Conservation (phyloP, 2,888 invertebrate genomes). For the Lithophane leautieri region DNA sequence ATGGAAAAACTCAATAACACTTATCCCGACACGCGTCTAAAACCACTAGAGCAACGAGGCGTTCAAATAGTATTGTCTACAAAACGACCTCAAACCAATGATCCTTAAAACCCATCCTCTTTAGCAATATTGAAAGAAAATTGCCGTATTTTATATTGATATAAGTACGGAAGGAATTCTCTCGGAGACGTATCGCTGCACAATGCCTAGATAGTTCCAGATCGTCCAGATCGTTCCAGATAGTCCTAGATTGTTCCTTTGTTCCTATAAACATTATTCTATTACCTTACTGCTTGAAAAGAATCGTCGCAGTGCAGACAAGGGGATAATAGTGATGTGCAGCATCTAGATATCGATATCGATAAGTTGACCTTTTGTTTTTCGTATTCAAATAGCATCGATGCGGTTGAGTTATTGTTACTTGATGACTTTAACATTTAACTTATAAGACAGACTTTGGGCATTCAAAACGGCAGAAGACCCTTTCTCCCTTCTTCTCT, state of each 20-base stretch:
- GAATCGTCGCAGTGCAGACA: conserved; percentile 64
- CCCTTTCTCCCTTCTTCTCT: neutral
- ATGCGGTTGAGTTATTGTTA: neutral
- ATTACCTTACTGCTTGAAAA: conserved; percentile 62
- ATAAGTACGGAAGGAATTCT: neutral
- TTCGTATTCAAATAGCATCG: neutral
- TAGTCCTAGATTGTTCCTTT: conserved; percentile 55
- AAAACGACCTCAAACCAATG: neutral
- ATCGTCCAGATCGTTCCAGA: conserved; percentile 2
- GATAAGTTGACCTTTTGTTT: neutral
- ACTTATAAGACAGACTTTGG: neutral
- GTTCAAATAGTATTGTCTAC: too few relatives aligned
- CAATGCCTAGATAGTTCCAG: conserved; percentile 29
- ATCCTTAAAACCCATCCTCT: neutral
- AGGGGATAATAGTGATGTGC: conserved; percentile 60
- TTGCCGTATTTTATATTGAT: conserved; percentile 1
- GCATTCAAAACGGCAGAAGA: neutral
- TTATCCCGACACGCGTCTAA: too few relatives aligned
- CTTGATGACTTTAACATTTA: neutral
- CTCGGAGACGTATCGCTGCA: conserved; percentile 20
- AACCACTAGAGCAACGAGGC: too few relatives aligned
- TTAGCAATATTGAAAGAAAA: neutral
- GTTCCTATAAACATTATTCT: conserved; percentile 65
- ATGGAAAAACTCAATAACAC: too few relatives aligned
- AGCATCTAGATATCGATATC: conserved; percentile 31